These are phyloP conservation scores for Mactra quadrangularis DNA, from an alignment of 1,140 invertebrate species.

Conservation along the genomic window DNA sequence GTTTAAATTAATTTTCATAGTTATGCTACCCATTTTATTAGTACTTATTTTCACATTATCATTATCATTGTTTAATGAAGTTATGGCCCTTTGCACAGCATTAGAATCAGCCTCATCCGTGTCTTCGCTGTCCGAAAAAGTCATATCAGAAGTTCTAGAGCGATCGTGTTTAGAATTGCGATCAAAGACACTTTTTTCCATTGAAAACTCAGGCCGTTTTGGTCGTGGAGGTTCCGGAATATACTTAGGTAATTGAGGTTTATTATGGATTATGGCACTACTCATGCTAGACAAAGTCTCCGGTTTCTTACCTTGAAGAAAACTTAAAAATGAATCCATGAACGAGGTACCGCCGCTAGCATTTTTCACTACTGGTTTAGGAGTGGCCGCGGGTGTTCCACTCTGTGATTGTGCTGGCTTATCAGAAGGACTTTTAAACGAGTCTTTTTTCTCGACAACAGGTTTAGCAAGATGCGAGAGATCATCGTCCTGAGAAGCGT, in stretches of 20 bases:
- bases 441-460: conserved; percentile 43
- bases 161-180: conserved; percentile 34
- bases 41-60: conserved; percentile 47
- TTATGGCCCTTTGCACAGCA: conserved; percentile 71
- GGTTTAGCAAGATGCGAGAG: conserved; percentile 66
- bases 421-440: conserved; percentile 30
- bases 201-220: conserved; percentile 46
- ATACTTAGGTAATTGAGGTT: conserved; percentile 80
- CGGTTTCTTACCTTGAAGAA: conserved; percentile 81
- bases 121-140: conserved; percentile 74
- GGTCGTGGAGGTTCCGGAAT: conserved; percentile 77
- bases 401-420: conserved; percentile 28
- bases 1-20: conserved; percentile 71
- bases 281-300: conserved; percentile 82
- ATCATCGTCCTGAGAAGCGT: conserved; percentile 68
- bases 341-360: conserved; percentile 69
- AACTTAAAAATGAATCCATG: conserved; percentile 80
- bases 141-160: conserved; percentile 32
- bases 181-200: conserved; percentile 47
- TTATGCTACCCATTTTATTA: conserved; percentile 69
- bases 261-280: conserved; percentile 75
- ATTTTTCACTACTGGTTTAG: conserved; percentile 57
- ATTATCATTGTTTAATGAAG: conserved; percentile 68
- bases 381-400: conserved; percentile 15
- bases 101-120: conserved; percentile 58